Base-by-base conservation (phyloP, 2,888 invertebrate genomes). In the Timandra comae region DNA sequence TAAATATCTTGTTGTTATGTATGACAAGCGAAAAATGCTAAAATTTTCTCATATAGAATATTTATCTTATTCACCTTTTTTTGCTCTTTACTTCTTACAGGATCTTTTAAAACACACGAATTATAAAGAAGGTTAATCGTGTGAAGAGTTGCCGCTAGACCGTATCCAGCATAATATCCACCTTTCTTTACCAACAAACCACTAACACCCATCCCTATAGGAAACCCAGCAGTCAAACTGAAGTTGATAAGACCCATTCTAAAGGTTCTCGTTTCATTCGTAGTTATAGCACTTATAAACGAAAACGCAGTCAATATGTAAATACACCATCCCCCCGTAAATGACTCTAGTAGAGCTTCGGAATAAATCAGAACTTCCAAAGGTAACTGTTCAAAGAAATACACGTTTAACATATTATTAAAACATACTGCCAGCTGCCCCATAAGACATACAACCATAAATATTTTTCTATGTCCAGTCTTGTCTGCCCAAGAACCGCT, bases 231-330 rank as follows among this genome's bases (percentile, higher is more conserved):
- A 4, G 95, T 95, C 41, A 94, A 87, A 73, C 94, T 92, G 7
- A 96, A 91, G 68, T 94, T 96, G 12, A 94, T 88, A 11, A 96
- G 89, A 2, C 95, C 95, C 57, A 97, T 91, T 32, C 96, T 84
- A 27, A 93, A 85, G 0, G 96, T 96, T 42, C 96, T 88, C 24
- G 89, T 91, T 56, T 93, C 89, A 24, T 91, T 87, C 0, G 90
- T 90, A 1, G 95, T 94, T 3, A 95, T 91, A 49, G 95, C 92
- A 26, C 91, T 91, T 23, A 96, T 91, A 60, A 93, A 96, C 52
- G 94, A 91, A 80, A 95, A 93, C 31, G 92, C 89, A 0, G 92
- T 91, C 88, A 94, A 89, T 47, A 94, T 88, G 88, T 91, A 91
- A 37, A 93, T 89, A 70, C 93, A 93, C 94, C 93, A 94, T 2